Conservation (phyloP, 1,140 invertebrate genomes). For the Papilio polyxenes region DNA sequence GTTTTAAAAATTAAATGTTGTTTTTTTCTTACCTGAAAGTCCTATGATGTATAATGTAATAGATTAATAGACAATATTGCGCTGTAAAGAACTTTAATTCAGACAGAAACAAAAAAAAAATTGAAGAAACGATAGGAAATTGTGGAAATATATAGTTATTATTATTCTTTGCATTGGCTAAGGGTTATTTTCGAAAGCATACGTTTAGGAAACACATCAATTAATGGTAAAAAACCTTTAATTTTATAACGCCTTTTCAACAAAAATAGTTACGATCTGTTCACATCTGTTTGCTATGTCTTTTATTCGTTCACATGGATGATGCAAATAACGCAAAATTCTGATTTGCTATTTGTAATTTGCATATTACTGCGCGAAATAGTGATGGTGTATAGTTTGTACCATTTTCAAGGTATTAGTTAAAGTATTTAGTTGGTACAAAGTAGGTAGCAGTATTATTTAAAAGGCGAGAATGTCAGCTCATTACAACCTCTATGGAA, state of each 20-base stretch:
- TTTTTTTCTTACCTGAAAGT: neutral
- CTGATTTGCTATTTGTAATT: neutral
- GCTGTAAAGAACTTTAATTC: too few species aligned
- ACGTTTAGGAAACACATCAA: too few species aligned
- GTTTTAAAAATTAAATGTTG: neutral
- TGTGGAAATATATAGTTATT: too few species aligned
- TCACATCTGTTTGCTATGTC: neutral
- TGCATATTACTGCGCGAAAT: neutral
- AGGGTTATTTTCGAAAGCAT: too few species aligned
- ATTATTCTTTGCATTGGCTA: too few species aligned
- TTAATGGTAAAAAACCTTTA: neutral
- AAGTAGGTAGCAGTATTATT: constrained; percentile 23
- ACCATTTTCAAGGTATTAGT: neutral
- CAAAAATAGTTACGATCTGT: neutral
- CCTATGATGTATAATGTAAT: too few species aligned
- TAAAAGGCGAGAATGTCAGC: constrained; percentile 20
- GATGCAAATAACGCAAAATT: neutral
- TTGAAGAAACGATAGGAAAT: too few species aligned
- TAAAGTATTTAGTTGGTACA: constrained; percentile 23
- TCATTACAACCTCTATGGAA: constrained; percentile 54
- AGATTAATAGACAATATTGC: too few species aligned
- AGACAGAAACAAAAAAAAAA: too few species aligned
- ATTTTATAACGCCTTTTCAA: neutral
- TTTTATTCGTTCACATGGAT: neutral
- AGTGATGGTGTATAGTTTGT: neutral